phyloP scores from a whole-genome alignment of 2,888 invertebrate species.

The Halocaridina rubra region DNA sequence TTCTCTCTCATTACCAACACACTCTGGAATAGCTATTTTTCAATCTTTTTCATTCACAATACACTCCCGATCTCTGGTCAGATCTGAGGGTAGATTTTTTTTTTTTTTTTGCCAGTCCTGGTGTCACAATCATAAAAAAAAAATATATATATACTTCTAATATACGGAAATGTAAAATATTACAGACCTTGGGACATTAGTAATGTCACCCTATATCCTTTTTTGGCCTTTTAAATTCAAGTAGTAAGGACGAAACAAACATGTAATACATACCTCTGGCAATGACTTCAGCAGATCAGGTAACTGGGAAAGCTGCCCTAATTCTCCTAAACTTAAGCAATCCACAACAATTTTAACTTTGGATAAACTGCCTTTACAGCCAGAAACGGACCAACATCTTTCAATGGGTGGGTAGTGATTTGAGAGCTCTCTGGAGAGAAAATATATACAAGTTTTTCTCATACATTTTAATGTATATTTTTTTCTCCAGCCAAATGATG shows the following conservation, averaged over 20 bases:
- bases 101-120: too few species aligned
- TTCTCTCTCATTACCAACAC: too few species aligned
- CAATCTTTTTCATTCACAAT: neutral
- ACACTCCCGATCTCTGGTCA: neutral
- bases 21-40: too few species aligned
- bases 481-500: too few species aligned
- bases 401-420: constrained; percentile 11
- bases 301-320: constrained; percentile 11
- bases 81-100: neutral
- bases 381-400: neutral
- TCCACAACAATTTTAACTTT: constrained; percentile 30
- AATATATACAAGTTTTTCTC: too few species aligned
- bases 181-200: neutral
- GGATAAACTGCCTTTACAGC: neutral
- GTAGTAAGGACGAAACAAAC: too few species aligned
- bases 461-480: too few species aligned
- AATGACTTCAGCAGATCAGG: constrained; percentile 30
- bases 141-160: neutral
- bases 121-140: too few species aligned
- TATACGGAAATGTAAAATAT: neutral
- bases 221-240: too few species aligned
- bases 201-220: neutral
- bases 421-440: constrained; percentile 33
- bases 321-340: neutral
- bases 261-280: constrained; percentile 17